Evolutionary conservation across 2,113 vertebrate species (phyloP), one percentile per base, ranked within the genome.

Genomic region (Phoxinus phoxinus): DNA sequence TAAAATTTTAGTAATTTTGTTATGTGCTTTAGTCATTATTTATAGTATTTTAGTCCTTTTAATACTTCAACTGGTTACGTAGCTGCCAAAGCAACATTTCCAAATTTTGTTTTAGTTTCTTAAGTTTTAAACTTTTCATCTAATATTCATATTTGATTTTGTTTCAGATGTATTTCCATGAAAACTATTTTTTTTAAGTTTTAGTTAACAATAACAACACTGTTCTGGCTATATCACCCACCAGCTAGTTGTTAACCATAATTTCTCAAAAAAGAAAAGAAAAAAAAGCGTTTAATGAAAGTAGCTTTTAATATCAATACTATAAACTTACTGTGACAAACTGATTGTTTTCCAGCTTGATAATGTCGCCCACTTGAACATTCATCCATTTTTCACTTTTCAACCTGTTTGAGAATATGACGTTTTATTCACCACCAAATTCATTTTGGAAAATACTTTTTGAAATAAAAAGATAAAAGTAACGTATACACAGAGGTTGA

Each of bases 281-380:
- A 46, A 11, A 46, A 46, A 12, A 4, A 2, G 12, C 13, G 2
- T 61, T 61, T 27, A n/a, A 13, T 63, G 13, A n/a, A 27, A 12
- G 12, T 35, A 41, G 32, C 21, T 3, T 71, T 37, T 23, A 71
- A 23, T 10, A 41, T 41, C 37, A 53, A 10, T 15, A 37, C 19
- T 27, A n/a, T n/a, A 65, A 30, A 65, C 81, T 91, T 96, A 99
- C 98, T 3, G 96, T 97, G 63, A 99, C 97, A 91, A 96, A 96
- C 89, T 97, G 94, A 82, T 99, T 96, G 86, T 96, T 98, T 91
- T 96, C 93, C 91, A 99, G 92, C 90, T 96, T 97, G 89, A 99
- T 94, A 85, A 99, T 96, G 90, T 99, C 97, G 23, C 98, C 98
- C 37, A 99, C 97, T 91, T 97, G 95, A 81, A 99, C 94, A 58